phyloP scores from a whole-genome alignment of 2,797 vertebrate genomes.

The Amniataba percoides region DNA sequence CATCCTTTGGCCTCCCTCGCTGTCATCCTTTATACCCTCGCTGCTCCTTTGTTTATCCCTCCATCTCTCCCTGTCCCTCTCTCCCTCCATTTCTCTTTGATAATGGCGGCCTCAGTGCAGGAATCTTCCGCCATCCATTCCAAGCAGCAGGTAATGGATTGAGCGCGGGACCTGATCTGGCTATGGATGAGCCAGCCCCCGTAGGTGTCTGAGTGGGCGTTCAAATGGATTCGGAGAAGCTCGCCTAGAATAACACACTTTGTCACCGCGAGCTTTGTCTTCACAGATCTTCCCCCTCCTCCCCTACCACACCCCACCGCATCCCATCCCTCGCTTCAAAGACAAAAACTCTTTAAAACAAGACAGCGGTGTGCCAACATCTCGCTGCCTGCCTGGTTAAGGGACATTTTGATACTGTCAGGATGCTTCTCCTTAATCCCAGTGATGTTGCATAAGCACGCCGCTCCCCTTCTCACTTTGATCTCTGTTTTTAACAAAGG shows the following conservation, averaged over 20 bases:
- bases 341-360: slow-evolving; percentile 46
- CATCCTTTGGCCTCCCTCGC: slow-evolving; percentile 24
- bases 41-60: slow-evolving; percentile 65
- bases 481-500: slow-evolving; percentile 39
- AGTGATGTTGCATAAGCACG: slow-evolving; percentile 26
- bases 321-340: slow-evolving; percentile 44
- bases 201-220: slow-evolving; percentile 81
- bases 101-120: slow-evolving; percentile 49
- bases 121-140: slow-evolving; percentile 70
- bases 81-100: slow-evolving; percentile 65
- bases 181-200: slow-evolving; percentile 74
- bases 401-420: slow-evolving; percentile 53
- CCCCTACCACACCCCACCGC: neutral
- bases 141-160: slow-evolving; percentile 79
- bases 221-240: slow-evolving; percentile 74
- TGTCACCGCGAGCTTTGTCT: slow-evolving; percentile 67
- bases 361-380: slow-evolving; percentile 28
- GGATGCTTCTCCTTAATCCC: slow-evolving; percentile 51
- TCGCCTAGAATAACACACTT: slow-evolving; percentile 75
- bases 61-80: slow-evolving; percentile 55
- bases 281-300: slow-evolving; percentile 45
- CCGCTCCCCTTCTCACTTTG: slow-evolving; percentile 42
- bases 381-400: slow-evolving; percentile 32
- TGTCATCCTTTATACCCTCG: slow-evolving; percentile 54
- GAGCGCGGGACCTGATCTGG: slow-evolving; percentile 69